Base-by-base conservation (phyloP, 2,797 vertebrate genomes). In the Cyclopterus lumpus region DNA sequence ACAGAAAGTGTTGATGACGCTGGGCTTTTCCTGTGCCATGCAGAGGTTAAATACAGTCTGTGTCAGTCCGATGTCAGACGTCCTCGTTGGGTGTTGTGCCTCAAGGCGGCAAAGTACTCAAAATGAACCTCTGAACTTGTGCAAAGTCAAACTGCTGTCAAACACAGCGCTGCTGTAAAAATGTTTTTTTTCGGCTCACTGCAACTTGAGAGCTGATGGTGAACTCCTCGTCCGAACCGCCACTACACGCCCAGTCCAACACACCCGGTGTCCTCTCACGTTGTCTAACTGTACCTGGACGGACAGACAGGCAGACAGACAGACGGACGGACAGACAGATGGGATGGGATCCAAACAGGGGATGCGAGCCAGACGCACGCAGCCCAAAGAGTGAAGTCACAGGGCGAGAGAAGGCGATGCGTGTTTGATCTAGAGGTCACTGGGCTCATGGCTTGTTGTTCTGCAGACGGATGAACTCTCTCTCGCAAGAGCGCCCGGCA, bases 71-170 rank as follows among this genome's bases (percentile, higher is more conserved):
- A 58, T 71, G 72, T 67, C 80, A 77, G 48, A 73, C 68, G 62
- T 64, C 71, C 58, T 49, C 59, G 46, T 16, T 59, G 71, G 59
- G n/a, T 71, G 73, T 60, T 71, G 48, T 71, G 71, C 79, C 79
- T 49, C 0, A 34, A 77, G 79, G 80, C 64, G 0, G 73, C 67
- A 54, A 40, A 48, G 22, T 54, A 9, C 77, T 72, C 70, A 74
- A 79, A 62, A 54, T 71, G 15, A 51, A 79, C 71, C 55, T 72
- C 38, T 34, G 54, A 71, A 73, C 40, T 66, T 75, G 55, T 49
- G 30, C 76, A 65, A 74, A 82, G 75, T 71, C 57, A 54, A 71
- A 66, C 67, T 38, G 73, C 71, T 71, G 40, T 84, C 32, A 75
- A 61, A 82, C 46, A 51, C 51, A 44, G 20, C 16, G 61, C 68